These are phyloP conservation scores for Sitophilus oryzae DNA, from an alignment of 1,140 invertebrate species.

Conservation along the genomic window DNA sequence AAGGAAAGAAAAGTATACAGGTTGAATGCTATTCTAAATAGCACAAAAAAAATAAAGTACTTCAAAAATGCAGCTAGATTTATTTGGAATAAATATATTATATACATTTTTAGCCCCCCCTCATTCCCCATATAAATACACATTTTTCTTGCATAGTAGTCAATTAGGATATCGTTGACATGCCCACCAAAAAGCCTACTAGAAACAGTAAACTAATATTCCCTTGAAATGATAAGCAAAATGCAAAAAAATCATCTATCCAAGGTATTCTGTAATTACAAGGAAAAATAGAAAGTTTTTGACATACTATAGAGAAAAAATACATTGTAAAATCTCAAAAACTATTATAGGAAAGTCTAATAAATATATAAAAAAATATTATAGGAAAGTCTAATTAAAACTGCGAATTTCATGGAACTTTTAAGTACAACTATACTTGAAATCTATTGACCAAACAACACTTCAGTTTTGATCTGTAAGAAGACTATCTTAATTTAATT, in stretches of 20 bases:
- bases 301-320: conserved; percentile 5
- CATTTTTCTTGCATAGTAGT: conserved; percentile 5
- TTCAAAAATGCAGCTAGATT: conserved; percentile 4
- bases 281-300: background rate
- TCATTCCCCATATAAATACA: conserved; percentile 12
- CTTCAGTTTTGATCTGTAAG: background rate
- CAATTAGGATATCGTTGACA: conserved; percentile 10
- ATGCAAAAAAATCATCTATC: conserved; percentile 3
- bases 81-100: conserved; percentile 14
- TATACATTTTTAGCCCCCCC: conserved; percentile 13
- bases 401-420: conserved; percentile 9
- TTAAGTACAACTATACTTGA: conserved; percentile 14
- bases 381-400: conserved; percentile 13
- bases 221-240: conserved; percentile 8
- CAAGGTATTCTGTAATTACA: conserved; percentile 6
- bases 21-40: no score
- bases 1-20: no score
- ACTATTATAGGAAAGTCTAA: background rate
- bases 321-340: conserved; percentile 1
- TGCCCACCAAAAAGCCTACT: conserved; percentile 5
- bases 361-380: conserved; percentile 2
- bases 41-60: background rate
- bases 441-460: conserved; percentile 9
- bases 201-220: conserved; percentile 2
- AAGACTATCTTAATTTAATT: background rate